A percentile compares a stretch with the other conserved stretches of the same genome.
These are phyloP conservation scores for Darevskia mixta DNA, from an alignment of 2,797 vertebrate species.

Conservation along the genomic window DNA sequence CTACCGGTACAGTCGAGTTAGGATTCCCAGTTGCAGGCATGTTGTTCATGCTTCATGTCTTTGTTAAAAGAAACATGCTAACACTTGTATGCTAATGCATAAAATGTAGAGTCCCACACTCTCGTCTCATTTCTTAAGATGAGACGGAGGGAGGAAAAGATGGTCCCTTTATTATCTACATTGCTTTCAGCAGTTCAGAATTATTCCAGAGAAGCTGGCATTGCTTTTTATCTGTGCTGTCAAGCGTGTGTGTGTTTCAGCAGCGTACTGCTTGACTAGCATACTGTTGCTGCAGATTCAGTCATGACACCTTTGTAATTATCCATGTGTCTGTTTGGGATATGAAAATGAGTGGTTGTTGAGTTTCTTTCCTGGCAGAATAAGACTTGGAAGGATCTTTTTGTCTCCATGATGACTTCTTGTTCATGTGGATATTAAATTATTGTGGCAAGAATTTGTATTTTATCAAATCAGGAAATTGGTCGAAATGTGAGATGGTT, in stretches of 20 bases:
- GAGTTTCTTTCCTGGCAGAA: conserved; percentile 2
- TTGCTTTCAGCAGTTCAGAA: neutral
- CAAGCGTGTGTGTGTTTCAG: neutral
- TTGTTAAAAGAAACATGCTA: neutral
- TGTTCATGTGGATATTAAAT: accelerated
- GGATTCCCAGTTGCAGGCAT: no score
- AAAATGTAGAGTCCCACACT: neutral
- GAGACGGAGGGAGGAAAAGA: neutral
- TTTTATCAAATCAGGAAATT: accelerated
- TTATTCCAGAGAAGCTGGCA: neutral
- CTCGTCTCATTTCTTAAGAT: neutral
- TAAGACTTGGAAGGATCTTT: accelerated
- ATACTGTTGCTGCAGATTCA: neutral
- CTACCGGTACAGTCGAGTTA: neutral
- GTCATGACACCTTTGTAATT: neutral
- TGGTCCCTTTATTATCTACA: neutral
- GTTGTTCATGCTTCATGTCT: neutral
- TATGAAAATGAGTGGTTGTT: neutral
- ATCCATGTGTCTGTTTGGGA: neutral
- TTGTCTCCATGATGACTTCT: accelerated
- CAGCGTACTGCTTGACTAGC: neutral
- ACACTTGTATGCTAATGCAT: neutral
- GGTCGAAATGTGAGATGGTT: neutral
- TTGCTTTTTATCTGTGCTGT: neutral
- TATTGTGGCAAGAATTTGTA: accelerated